Conservation (phyloP, 30 jellyfish, hydroid and myxozoan genomes). For the Aurelia sp. region DNA sequence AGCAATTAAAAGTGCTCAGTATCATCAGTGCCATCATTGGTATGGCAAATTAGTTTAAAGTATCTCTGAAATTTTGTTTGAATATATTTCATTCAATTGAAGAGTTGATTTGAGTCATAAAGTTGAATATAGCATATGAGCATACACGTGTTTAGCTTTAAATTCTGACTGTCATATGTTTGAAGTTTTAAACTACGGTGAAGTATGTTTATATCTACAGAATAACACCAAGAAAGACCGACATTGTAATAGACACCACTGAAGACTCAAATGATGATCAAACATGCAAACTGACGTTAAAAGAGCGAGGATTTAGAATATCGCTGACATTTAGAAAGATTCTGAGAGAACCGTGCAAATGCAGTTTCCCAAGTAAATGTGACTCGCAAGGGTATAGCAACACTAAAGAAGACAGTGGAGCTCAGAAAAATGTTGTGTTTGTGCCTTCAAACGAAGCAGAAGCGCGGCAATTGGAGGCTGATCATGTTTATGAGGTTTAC, state of each 20-base stretch:
- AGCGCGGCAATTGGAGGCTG: conserved; percentile 80
- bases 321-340: conserved; percentile 90
- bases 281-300: conserved; percentile 57
- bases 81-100: no score
- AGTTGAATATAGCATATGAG: no score
- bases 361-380: conserved; percentile 81
- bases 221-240: conserved; percentile 93
- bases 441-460: conserved; percentile 73
- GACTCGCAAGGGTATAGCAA: conserved; percentile 74
- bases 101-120: no score
- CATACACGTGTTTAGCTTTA: no score
- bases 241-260: conserved; percentile 69
- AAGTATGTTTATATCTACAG: conserved; percentile 16
- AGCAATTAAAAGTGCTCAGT: no score
- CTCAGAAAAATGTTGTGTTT: conserved; percentile 20
- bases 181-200: no score
- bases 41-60: no score
- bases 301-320: conserved; percentile 83
- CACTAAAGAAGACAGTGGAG: not conserved
- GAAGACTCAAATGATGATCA: conserved; percentile 26
- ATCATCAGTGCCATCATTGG: no score
- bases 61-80: no score
- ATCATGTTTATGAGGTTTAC: conserved; percentile 87
- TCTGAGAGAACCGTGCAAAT: conserved; percentile 67
- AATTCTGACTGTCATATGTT: no score